phyloP scores from a whole-genome alignment of 2,888 invertebrate species.

The Euzophera pinguis region DNA sequence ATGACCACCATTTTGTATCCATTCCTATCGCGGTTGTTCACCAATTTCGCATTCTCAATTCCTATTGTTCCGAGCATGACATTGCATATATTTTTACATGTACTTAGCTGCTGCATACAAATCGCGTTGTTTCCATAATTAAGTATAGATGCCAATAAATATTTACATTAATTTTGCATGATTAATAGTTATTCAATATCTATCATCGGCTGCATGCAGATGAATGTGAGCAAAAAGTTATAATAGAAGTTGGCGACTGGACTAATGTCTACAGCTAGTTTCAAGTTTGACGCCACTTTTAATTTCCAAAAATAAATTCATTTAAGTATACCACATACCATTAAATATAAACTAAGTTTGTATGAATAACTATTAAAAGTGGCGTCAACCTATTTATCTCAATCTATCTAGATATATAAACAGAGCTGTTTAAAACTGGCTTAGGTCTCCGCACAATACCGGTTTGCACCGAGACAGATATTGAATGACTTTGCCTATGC shows the following conservation, averaged over 20 bases:
- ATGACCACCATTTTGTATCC: not conserved
- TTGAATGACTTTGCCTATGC: not conserved
- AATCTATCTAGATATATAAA: constrained; percentile 5
- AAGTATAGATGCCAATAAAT: not conserved
- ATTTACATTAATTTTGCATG: constrained; percentile 13
- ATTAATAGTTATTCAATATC: not conserved
- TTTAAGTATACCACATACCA: no score
- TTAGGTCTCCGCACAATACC: not conserved
- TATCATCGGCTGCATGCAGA: constrained; percentile 7
- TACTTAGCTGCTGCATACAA: constrained; percentile 9
- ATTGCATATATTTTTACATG: not conserved
- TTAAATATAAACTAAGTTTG: no score
- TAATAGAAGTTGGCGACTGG: not conserved
- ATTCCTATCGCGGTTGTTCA: not conserved
- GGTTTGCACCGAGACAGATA: not conserved
- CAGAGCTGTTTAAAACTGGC: constrained; percentile 10
- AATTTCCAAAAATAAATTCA: not conserved
- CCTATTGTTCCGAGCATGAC: constrained; percentile 11
- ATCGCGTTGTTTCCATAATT: constrained; percentile 7
- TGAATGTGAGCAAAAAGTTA: not conserved
- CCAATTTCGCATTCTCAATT: not conserved
- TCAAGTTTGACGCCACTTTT: not conserved
- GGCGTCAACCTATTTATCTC: not conserved
- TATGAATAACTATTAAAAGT: not conserved
- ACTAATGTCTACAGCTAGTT: not conserved